A percentile compares a stretch with the other conserved stretches of the same genome.
These are phyloP conservation scores for Bergia sp. DNA, from an alignment of 92 coral and sea anemone genomes.

Conservation along the genomic window DNA sequence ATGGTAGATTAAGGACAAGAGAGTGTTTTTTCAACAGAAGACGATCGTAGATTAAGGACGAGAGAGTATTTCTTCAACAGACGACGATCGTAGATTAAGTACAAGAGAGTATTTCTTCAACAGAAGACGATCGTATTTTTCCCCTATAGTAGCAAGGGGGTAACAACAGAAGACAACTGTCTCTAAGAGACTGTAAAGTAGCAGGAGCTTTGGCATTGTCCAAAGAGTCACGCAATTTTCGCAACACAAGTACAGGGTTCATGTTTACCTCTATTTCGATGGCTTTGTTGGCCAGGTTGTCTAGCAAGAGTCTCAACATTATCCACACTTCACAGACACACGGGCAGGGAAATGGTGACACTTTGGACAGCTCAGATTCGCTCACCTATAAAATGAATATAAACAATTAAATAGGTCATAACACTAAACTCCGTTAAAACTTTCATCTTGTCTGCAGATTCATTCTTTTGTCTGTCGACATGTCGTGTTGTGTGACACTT, in stretches of 20 bases:
- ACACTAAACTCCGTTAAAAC: background rate
- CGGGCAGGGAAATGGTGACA: conserved; percentile 32
- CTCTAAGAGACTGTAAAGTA: background rate
- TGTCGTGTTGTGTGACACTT: background rate
- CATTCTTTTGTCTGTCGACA: no score
- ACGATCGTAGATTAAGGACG: no score
- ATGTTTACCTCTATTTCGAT: conserved; percentile 17
- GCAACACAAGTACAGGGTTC: background rate
- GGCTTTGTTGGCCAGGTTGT: conserved; percentile 9
- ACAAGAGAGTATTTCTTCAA: no score
- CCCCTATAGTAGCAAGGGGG: no score
- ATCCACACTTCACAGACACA: conserved; percentile 40
- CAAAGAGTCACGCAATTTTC: background rate
- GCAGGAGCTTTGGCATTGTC: background rate
- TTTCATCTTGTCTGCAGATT: no score
- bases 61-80: no score
- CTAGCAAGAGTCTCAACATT: conserved; percentile 23
- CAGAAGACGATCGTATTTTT: no score
- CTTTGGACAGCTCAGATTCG: conserved; percentile 12
- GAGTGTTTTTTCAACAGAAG: no score
- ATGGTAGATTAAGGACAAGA: no score
- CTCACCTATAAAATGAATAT: conserved; percentile 11
- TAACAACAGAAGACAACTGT: no score
- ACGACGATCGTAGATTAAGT: no score
- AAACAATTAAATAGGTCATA: background rate